A percentile compares a stretch with the other conserved stretches of the same genome.
phyloP scores from a whole-genome alignment of 2,113 vertebrate species.

The Helogale parvula region DNA sequence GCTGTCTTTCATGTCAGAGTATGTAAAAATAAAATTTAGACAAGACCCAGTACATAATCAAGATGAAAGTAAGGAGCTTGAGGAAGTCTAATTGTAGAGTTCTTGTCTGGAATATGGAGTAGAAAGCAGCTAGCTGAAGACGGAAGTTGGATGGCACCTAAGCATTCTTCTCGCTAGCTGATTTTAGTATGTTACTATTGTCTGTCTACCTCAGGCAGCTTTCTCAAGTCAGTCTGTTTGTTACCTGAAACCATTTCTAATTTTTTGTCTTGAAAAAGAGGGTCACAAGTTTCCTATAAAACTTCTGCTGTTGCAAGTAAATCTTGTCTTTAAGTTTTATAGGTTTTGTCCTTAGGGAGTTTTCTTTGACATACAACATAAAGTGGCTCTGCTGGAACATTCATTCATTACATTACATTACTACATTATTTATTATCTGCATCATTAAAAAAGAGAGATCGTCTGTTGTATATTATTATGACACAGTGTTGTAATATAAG shows the following conservation, averaged over 20 bases:
- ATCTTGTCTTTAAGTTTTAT: not conserved
- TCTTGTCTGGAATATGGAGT: not conserved
- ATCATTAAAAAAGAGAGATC: slow-evolving; percentile 1
- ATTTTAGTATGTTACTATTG: not conserved
- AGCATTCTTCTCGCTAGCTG: not conserved
- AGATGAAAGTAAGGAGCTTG: not conserved
- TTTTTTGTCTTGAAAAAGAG: slow-evolving; percentile 4
- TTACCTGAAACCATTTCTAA: not conserved
- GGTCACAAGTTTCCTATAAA: slow-evolving; percentile 8
- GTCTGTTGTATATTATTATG: not conserved
- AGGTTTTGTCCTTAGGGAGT: not conserved
- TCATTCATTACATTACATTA: not conserved
- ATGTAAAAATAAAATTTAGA: not conserved
- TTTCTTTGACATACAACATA: slow-evolving; percentile 18
- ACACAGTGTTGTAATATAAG: not conserved
- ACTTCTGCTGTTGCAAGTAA: not conserved
- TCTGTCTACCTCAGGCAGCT: not conserved
- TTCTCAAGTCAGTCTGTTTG: not conserved
- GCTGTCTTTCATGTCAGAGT: not conserved
- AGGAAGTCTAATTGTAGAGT: not conserved
- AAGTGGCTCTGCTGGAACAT: not conserved
- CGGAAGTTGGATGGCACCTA: not conserved
- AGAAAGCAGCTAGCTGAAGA: not conserved
- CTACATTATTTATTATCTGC: not conserved
- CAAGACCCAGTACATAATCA: not conserved